These are phyloP conservation scores for Heterodera carotae DNA, from an alignment of 1,140 invertebrate species.

Conservation along the genomic window DNA sequence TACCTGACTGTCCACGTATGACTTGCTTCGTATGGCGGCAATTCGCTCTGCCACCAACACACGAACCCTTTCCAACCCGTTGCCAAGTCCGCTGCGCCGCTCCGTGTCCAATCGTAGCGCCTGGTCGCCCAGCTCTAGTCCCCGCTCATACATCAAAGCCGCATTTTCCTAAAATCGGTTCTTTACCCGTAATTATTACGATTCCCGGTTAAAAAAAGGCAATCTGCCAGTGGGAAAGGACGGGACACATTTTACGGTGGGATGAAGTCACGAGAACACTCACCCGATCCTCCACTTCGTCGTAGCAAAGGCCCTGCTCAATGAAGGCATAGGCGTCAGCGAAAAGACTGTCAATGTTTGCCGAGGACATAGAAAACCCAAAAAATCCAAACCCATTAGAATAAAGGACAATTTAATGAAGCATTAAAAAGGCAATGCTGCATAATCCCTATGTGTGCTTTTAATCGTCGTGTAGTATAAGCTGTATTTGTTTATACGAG, in stretches of 20 bases:
- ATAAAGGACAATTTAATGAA: background rate
- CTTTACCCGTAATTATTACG: background rate
- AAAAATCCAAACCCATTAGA: background rate
- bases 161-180: slow-evolving; percentile 27
- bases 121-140: slow-evolving; percentile 23
- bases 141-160: slow-evolving; percentile 32
- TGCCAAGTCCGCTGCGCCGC: background rate
- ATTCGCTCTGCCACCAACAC: slow-evolving; percentile 15
- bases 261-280: no score
- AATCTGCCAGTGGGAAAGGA: no score
- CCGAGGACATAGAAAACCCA: slow-evolving; percentile 15
- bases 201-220: background rate
- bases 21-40: background rate
- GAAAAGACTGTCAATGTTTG: slow-evolving; percentile 29
- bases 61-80: slow-evolving; percentile 3
- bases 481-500: no score
- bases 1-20: background rate
- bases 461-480: no score
- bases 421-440: no score
- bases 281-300: slow-evolving; percentile 35
- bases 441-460: no score
- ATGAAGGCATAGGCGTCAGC: slow-evolving; percentile 37
- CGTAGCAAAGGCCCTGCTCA: slow-evolving; percentile 36
- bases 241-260: no score
- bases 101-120: slow-evolving; percentile 18